Base-by-base conservation (phyloP, 2,888 invertebrate genomes). In the Brachyopa scutellaris region DNA sequence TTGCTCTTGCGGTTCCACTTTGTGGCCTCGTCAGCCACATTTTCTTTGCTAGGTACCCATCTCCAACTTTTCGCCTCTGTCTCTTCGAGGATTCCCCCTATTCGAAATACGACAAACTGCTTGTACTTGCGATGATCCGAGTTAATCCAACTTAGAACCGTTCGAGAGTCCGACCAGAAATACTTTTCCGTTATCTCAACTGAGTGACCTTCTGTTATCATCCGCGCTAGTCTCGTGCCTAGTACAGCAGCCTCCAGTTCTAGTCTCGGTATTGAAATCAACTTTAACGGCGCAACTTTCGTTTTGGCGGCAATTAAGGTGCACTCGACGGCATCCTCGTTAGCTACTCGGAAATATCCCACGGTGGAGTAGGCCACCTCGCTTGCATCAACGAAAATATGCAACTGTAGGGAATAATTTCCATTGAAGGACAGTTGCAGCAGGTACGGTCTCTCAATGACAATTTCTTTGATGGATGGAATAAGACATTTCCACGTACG, bases 161-260 rank as follows among this genome's bases (percentile, higher is more conserved):
- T 36, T 36, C 36, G n/a, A 9, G 13, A 36, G 11, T 87, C 86
- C 0, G 85, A 72, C 86, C 85, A 86, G 47, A 84, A 85, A 6
- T 45, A 36, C 2, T 7, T 84, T 5, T 67, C 23, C 1, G 23
- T 23, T 15, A 85, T 55, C 0, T 40, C 29, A 1, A 86, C 38
- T 5, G 49, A 40, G 26, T 67, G 67, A 9, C 11, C 47, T 4
- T 21, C 29, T 5, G n/a, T 8, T 53, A 84, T 23, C 36, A 47
- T 13, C 40, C 36, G 64, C 2, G 69, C 53, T 11, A 76, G 36
- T 13, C 77, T 49, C 11, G 47, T 53, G 59, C 84, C 85, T 9
- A 85, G 31, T 8, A 84, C 53, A 4, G 85, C 84, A 4, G 78
- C 69, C 42, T 85, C 55, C 9, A 85, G 62, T 57, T 85, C 85